Percentiles rank a stretch among this genome's conserved stretches.
phyloP scores from a whole-genome alignment of 2,797 vertebrate species.

The Chiroxiphia lanceolata region DNA sequence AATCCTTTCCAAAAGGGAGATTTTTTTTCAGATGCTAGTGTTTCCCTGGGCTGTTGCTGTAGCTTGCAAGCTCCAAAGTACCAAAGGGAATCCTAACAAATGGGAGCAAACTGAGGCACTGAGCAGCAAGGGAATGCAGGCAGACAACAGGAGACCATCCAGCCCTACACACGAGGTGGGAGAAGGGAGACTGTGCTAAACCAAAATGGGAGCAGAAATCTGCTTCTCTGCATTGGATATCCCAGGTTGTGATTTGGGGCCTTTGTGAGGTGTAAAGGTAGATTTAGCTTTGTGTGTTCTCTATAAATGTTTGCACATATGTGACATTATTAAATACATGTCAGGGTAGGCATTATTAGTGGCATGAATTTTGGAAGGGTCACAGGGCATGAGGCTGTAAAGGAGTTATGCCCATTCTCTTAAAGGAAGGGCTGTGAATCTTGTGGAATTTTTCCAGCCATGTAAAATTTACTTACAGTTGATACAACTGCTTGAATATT shows the following conservation, averaged over 20 bases:
- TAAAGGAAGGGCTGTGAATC: not conserved
- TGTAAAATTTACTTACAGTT: not conserved
- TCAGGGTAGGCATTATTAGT: not conserved
- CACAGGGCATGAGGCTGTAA: not conserved
- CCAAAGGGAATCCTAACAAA: not conserved
- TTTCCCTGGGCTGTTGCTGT: not conserved
- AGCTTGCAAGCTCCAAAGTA: not conserved
- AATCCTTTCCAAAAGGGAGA: not conserved
- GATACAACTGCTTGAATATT: not conserved
- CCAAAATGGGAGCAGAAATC: not conserved
- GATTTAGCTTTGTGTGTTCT: not conserved
- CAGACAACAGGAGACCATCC: not conserved
- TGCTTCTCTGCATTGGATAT: not conserved
- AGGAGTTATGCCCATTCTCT: not conserved
- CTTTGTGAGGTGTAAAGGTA: not conserved
- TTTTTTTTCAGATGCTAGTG: not conserved
- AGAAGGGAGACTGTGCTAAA: not conserved
- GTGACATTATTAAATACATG: not conserved
- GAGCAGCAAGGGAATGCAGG: not conserved
- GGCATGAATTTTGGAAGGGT: not conserved
- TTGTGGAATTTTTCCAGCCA: not conserved
- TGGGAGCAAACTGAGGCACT: accelerated
- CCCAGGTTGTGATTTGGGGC: not conserved
- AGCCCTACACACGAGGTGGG: accelerated
- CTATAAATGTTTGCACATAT: accelerated